These are phyloP conservation scores for Ladona fulva DNA, from an alignment of 1,140 invertebrate genomes.

Conservation along the genomic window DNA sequence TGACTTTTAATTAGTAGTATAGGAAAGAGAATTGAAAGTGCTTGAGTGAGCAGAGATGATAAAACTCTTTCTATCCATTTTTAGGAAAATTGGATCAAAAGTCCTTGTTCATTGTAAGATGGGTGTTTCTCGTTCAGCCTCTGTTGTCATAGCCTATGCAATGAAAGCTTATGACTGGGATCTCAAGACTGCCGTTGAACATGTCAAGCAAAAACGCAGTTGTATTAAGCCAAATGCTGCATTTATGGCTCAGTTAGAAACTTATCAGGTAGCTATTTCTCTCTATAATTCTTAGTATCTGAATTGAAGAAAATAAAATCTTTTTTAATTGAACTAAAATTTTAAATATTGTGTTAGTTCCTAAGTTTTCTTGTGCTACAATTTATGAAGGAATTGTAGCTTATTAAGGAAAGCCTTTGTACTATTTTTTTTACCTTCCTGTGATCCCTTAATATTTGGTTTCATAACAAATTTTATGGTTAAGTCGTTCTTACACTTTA, in stretches of 20 bases:
- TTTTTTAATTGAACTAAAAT: too few species aligned
- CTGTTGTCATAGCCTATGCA: constrained; percentile 93
- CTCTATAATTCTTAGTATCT: not conserved
- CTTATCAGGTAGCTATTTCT: constrained; percentile 58
- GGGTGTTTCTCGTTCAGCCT: constrained; percentile 96
- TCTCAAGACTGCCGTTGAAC: constrained; percentile 76
- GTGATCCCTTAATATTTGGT: too few species aligned
- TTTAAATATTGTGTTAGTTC: too few species aligned
- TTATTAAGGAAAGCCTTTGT: too few species aligned
- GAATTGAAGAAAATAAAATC: too few species aligned
- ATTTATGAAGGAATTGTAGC: too few species aligned
- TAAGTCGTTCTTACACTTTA: too few species aligned
- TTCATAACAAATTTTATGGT: too few species aligned
- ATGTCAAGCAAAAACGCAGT: constrained; percentile 80
- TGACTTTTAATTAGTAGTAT: not conserved
- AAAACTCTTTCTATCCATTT: constrained; percentile 22
- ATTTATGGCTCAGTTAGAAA: constrained; percentile 89
- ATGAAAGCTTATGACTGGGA: constrained; percentile 97
- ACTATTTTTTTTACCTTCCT: too few species aligned
- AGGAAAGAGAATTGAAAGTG: not conserved
- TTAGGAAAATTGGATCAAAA: constrained; percentile 72
- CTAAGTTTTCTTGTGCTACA: too few species aligned
- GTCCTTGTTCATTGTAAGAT: constrained; percentile 97
- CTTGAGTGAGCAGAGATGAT: not conserved
- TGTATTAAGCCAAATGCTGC: constrained; percentile 94